Percentiles rank a stretch among this genome's conserved stretches.
Evolutionary conservation across 2,888 invertebrate species (phyloP).

Genomic region (Lottia gigantea): DNA sequence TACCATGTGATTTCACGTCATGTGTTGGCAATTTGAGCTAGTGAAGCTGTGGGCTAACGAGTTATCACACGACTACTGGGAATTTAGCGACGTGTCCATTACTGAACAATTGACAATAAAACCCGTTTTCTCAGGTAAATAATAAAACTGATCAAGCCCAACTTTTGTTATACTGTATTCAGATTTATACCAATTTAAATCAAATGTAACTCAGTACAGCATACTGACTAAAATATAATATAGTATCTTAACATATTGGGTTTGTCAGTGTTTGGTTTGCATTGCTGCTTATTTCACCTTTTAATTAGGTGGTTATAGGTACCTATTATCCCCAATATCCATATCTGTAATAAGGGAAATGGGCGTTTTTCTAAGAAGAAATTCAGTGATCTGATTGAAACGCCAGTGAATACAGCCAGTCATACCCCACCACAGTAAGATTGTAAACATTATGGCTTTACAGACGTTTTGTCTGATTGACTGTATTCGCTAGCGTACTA

Average conservation of each 20-base stretch:
- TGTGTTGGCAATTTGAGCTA: not conserved
- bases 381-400: too few species aligned
- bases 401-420: too few species aligned
- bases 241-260: not conserved
- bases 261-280: not conserved
- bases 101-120: not conserved
- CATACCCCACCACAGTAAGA: too few species aligned
- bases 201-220: too few species aligned
- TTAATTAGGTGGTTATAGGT: too few species aligned
- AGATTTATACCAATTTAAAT: too few species aligned
- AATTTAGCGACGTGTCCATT: slow-evolving; percentile 1
- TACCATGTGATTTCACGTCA: slow-evolving; percentile 1
- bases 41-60: not conserved
- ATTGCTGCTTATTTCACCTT: too few species aligned
- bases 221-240: too few species aligned
- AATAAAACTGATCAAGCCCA: not conserved
- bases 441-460: too few species aligned
- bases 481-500: not conserved
- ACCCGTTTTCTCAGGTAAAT: not conserved
- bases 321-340: too few species aligned
- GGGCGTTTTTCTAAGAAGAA: too few species aligned
- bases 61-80: not conserved
- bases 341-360: not conserved
- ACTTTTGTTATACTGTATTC: not conserved
- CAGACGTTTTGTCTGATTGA: too few species aligned